Percentiles rank a stretch among this genome's conserved stretches.
Conservation (phyloP, 2,113 vertebrate genomes). For the Gila orcuttii region DNA sequence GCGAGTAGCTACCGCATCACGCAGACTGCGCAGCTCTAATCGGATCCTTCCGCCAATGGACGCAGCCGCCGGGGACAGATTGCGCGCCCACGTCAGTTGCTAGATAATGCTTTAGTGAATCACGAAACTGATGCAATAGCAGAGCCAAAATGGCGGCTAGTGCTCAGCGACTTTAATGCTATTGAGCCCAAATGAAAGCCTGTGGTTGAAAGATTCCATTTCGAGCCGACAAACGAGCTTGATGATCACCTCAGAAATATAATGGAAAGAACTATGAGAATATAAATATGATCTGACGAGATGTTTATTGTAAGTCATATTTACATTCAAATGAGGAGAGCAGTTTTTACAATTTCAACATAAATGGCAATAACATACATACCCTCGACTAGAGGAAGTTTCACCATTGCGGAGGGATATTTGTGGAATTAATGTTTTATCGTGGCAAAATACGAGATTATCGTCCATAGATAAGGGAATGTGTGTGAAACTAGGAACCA, state of each 20-base stretch:
- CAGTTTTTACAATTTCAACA: background rate
- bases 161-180: background rate
- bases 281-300: background rate
- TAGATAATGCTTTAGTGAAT: slow-evolving; percentile 17
- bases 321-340: background rate
- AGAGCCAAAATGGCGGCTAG: slow-evolving; percentile 45
- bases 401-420: slow-evolving; percentile 58
- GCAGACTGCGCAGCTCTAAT: slow-evolving; percentile 56
- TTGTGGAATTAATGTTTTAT: slow-evolving; percentile 25
- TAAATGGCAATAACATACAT: slow-evolving; percentile 11
- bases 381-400: slow-evolving; percentile 49
- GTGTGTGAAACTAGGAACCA: background rate
- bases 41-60: slow-evolving; percentile 66
- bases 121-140: slow-evolving; percentile 63
- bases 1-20: slow-evolving; percentile 78
- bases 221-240: slow-evolving; percentile 2
- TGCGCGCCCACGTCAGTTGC: slow-evolving; percentile 26
- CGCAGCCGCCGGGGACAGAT: slow-evolving; percentile 44
- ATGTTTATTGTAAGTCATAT: background rate
- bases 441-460: slow-evolving; percentile 49
- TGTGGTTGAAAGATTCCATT: slow-evolving; percentile 17
- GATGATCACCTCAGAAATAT: background rate
- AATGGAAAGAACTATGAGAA: background rate
- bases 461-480: slow-evolving; percentile 1
- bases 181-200: slow-evolving; percentile 7